Evolutionary conservation across 2,113 vertebrate genomes (phyloP).

Genomic region (Willisornis vidua): DNA sequence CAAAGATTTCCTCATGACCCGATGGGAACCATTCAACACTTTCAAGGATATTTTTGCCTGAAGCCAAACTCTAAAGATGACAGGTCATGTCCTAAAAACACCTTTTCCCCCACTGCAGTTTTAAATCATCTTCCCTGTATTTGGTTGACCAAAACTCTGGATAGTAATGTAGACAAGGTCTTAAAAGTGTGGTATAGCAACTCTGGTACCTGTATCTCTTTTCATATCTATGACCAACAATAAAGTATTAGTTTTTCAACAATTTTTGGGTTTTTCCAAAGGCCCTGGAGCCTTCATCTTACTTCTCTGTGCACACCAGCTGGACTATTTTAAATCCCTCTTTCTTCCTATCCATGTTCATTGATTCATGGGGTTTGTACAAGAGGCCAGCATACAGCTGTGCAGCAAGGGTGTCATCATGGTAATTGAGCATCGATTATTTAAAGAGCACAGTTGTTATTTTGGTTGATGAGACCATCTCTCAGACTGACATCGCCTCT

Average conservation of each 20-base stretch:
- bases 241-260: background rate
- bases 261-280: background rate
- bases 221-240: background rate
- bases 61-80: background rate
- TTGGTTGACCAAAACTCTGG: background rate
- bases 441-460: constrained; percentile 45
- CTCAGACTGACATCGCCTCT: constrained; percentile 21
- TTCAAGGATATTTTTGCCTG: background rate
- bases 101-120: background rate
- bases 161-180: background rate
- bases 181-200: background rate
- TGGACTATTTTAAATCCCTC: background rate
- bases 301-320: background rate
- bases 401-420: background rate
- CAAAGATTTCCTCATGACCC: background rate
- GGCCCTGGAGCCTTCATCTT: background rate
- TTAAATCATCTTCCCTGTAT: background rate
- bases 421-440: constrained; percentile 49
- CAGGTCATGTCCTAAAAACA: background rate
- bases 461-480: constrained; percentile 41
- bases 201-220: background rate
- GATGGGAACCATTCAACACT: background rate
- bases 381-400: background rate
- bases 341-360: background rate
- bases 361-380: background rate